phyloP scores from a whole-genome alignment of 2,113 vertebrate genomes.

The Peromyscus polionotus region DNA sequence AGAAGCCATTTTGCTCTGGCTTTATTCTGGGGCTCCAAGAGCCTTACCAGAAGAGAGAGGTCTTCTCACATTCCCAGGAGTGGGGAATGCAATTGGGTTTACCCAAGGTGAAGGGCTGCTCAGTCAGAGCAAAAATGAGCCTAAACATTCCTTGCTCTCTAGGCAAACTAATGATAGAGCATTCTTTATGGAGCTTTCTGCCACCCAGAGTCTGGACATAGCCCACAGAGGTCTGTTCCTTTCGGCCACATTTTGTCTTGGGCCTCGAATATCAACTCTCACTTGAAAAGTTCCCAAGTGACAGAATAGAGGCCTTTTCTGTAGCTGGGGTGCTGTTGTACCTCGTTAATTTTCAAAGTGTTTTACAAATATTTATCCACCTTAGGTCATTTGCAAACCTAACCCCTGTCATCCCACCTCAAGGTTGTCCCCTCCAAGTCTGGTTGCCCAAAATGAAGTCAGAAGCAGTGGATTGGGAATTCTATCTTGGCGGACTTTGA shows the following conservation, averaged over 20 bases:
- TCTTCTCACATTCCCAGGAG: background rate
- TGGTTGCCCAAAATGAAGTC: conserved; percentile 76
- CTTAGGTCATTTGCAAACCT: conserved; percentile 82
- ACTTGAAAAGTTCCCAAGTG: conserved; percentile 48
- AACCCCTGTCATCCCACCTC: conserved; percentile 76
- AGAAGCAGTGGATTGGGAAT: conserved; percentile 73
- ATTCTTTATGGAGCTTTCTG: conserved; percentile 54
- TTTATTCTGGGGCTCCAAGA: background rate
- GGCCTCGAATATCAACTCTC: conserved; percentile 37
- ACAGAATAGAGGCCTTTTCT: conserved; percentile 72
- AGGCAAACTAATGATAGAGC: background rate
- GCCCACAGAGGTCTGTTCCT: background rate
- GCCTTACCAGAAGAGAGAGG: background rate
- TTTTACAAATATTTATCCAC: conserved; percentile 84
- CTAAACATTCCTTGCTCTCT: background rate
- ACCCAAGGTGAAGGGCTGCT: background rate
- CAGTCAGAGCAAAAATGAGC: background rate
- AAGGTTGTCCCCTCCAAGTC: conserved; percentile 65
- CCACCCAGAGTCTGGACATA: background rate
- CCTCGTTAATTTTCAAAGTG: conserved; percentile 80
- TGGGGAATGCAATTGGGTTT: background rate
- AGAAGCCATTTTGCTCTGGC: background rate
- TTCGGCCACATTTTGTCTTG: conserved; percentile 1
- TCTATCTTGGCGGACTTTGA: conserved; percentile 67
- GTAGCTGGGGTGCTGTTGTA: conserved; percentile 66